Evolutionary conservation across 92 coral and sea anemone genomes (phyloP), one percentile per base, ranked within the genome.

Genomic region (Umimayanthus chanpuru): DNA sequence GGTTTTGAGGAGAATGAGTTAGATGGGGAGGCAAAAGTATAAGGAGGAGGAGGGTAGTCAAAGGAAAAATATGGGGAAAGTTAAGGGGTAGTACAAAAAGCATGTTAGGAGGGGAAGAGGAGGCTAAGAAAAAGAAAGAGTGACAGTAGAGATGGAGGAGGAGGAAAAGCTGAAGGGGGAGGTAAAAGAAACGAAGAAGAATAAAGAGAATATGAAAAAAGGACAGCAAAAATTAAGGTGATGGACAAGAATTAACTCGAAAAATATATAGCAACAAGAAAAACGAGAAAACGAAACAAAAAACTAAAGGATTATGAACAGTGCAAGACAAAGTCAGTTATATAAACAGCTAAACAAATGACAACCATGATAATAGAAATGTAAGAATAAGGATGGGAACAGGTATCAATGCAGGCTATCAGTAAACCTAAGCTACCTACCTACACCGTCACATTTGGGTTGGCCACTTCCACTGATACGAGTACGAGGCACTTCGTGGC

Each of bases 401-500:
- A 39, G 25, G 61, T 8, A 25, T 23, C 23, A 3, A 61, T 5
- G 26, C 7, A 6, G 68, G 68, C 58, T 53, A 53, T 41, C 61
- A 78, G 28, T 78, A 11, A 78, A 78, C 61, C 9, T 23, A 9
- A 68, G 10, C 26, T 67, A 2, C 70, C 41, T 49, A 91, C 93
- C 92, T 76, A 83, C 76, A 29, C 43, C 70, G 87, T 83, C 87
- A 56, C 98, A 95, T 1, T 80, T 80, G 16, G 96, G 90, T 74
- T 44, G 68, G 38, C 93, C 98, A 66, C 91, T 15, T 53, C 58
- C 58, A 53, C 58, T 91, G 41, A 67, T 88, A 16, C 90, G 90
- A 12, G 93, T 93, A 29, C 92, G 92, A 16, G 92, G 96, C 43
- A 89, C 81, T 79, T 89, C 91, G 55, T 89, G 93, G 73, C 99